Evolutionary conservation across 2,113 vertebrate genomes (phyloP), one percentile per base, ranked within the genome.

Genomic region (Scopus umbretta): DNA sequence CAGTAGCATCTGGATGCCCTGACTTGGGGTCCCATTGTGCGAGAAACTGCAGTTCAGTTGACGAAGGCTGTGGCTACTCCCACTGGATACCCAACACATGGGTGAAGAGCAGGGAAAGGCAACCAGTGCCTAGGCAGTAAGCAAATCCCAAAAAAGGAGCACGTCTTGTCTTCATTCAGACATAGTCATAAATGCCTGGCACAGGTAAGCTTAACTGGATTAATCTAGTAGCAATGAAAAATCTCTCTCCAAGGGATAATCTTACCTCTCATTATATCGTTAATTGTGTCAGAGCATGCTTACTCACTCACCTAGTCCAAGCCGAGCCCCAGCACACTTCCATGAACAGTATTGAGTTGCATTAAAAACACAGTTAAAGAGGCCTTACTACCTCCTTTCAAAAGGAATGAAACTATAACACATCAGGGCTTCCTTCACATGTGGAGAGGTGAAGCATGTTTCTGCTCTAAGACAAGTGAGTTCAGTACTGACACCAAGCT

Each of bases 81-180:
- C 34, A 8, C 11, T 3, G 13, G 50, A 5, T 13, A 40, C 34
- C 34, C 3, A 4, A 11, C 36, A 14, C 0, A 0, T 34, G 52
- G 47, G 17, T n/a, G 67, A 56, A 73, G 25, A 34, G 38, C 71
- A 62, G 50, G 25, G 45, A 86, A 61, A 43, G 19, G 58, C 53
- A 65, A 30, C 32, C 4, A n/a, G 26, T n/a, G 25, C 34, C 25
- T 6, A 7, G 18, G 42, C n/a, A 67, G 23, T 23, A 38, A 36
- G 83, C 1, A 6, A 83, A 36, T 62, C 53, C 72, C 76, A 58
- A 7, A 66, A 83, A 86, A 80, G 19, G 1, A 86, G 19, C 21
- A 14, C 0, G 1, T 32, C 38, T 81, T 80, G 20, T 40, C 40
- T 80, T 88, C 43, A 13, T 65, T 80, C 83, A 81, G 78, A 68